Evolutionary conservation across 2,113 vertebrate genomes (phyloP), one percentile per base, ranked within the genome.

Genomic region (Colistium nudipinnis): DNA sequence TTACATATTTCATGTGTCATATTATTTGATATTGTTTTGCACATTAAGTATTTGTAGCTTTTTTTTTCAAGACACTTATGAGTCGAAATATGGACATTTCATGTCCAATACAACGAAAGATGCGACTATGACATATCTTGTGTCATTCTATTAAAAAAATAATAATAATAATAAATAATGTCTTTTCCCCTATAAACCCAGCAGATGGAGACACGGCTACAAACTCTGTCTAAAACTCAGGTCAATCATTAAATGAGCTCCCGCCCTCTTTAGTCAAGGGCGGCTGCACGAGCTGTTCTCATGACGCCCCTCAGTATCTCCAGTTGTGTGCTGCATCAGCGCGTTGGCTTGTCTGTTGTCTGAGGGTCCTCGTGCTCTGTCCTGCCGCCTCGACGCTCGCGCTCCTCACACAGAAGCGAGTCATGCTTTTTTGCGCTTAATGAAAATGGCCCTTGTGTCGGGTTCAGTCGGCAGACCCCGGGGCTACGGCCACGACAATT

Each of bases 311-410:
- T 53, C 28, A 53, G 17, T 20, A n/a, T n/a, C 10, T 28, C 16
- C 25, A 49, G 27, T 14, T 52, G 27, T 25, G 1, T 16, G 41
- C 41, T 51, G 49, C 44, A 24, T 17, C 57, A 64, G 38, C 14
- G 7, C 59, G 59, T 80, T 69, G 47, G 52, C 62, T 65, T 67
- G 62, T 66, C 77, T 55, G 54, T n/a, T n/a, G n/a, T n/a, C n/a
- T 0, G 1, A 33, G 60, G 41, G 20, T 55, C 71, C 70, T 54
- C 30, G 27, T 16, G 24, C 41, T 53, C 64, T 74, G 41, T 61
- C 25, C 20, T 49, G 36, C 52, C 0, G 2, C 10, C 35, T 61
- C 13, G 59, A 57, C 52, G 65, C 41, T 49, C 39, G 13, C 51
- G 30, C 52, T 44, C 17, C 55, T 66, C 3, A 1, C 30, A 53